A percentile compares a stretch with the other conserved stretches of the same genome.
Evolutionary conservation across 2,797 vertebrate species (phyloP).

Genomic region (Enteromius viviparus): DNA sequence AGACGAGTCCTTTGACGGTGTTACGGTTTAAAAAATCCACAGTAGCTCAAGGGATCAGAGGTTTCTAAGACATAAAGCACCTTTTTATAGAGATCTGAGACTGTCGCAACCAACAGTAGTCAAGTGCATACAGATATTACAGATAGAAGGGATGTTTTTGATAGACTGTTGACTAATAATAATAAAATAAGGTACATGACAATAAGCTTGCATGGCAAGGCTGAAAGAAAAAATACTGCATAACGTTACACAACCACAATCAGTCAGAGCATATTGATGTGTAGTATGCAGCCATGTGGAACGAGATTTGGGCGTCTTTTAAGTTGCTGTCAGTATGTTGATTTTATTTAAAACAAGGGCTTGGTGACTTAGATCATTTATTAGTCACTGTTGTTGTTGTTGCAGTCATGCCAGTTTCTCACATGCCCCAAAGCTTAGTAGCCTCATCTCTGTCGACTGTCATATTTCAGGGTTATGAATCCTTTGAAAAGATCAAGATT

Average conservation of each 20-base stretch:
- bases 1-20: conserved; percentile 23
- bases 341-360: not conserved
- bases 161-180: conserved; percentile 10
- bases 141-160: not conserved
- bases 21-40: conserved; percentile 28
- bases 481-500: conserved; percentile 7
- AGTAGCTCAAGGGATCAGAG: conserved; percentile 31
- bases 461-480: not conserved
- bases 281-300: not conserved
- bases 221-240: not conserved
- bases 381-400: conserved; percentile 22
- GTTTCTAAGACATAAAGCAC: conserved; percentile 12
- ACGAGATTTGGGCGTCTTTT: not conserved
- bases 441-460: conserved; percentile 1
- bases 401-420: conserved; percentile 18
- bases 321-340: not conserved
- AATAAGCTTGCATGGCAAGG: not conserved
- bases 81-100: conserved; percentile 26
- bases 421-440: not conserved
- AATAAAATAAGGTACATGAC: not conserved
- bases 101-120: conserved; percentile 1
- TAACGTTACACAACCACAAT: not conserved
- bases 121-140: not conserved
- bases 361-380: conserved; percentile 16
- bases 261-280: not conserved